These are phyloP conservation scores for Polia nebulosa DNA, from an alignment of 2,888 invertebrate species.

Conservation along the genomic window DNA sequence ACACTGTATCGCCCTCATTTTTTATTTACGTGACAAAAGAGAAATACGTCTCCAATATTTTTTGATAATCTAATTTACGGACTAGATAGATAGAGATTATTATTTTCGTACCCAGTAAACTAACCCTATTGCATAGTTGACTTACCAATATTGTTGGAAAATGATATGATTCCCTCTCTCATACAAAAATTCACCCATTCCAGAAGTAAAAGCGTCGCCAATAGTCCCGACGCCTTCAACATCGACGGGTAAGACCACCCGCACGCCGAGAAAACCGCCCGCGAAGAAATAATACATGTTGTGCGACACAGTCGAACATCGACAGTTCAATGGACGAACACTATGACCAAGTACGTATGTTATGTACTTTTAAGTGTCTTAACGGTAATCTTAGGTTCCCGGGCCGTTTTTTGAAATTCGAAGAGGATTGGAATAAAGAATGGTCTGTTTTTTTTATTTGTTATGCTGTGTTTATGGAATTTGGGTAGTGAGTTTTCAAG, in stretches of 20 bases:
- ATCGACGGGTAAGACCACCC: conserved; percentile 86
- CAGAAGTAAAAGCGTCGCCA: conserved; percentile 83
- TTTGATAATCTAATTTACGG: too few relatives aligned
- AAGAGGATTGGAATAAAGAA: conserved; percentile 43
- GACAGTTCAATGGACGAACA: conserved; percentile 63
- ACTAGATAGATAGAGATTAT: too few relatives aligned
- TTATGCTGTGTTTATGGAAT: conserved; percentile 31
- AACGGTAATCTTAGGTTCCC: conserved; percentile 62
- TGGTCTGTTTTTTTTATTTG: conserved; percentile 48
- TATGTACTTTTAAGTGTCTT: conserved; percentile 68
- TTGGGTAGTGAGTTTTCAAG: conserved; percentile 34
- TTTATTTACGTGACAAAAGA: too few relatives aligned
- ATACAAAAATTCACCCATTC: conserved; percentile 11
- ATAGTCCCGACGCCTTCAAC: conserved; percentile 86
- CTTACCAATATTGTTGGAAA: not conserved
- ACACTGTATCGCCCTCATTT: too few relatives aligned
- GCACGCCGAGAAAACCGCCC: conserved; percentile 87
- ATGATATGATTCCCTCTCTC: not conserved
- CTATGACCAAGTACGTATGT: conserved; percentile 66
- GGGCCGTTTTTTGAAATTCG: conserved; percentile 54
- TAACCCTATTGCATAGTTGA: not conserved
- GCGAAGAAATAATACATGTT: conserved; percentile 84
- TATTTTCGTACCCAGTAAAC: too few relatives aligned
- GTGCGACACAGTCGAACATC: conserved; percentile 45
- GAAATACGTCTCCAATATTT: too few relatives aligned